phyloP scores from a whole-genome alignment of 92 coral and sea anemone species.

The Phymanthus crucifer region DNA sequence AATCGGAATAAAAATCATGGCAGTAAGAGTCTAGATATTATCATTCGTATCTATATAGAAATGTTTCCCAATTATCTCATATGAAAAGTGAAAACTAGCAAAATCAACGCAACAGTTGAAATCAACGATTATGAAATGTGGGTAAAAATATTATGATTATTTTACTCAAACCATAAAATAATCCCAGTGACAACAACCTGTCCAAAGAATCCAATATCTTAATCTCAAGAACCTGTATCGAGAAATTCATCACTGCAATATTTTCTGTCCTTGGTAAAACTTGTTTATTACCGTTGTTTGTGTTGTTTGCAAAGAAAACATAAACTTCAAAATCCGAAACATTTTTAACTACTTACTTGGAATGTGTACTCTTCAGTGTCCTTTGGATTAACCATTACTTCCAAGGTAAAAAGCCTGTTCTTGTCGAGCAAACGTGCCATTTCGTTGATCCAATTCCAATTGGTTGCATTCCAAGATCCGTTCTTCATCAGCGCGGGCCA shows the following conservation, averaged over 20 bases:
- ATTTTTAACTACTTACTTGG: slow-evolving; percentile 25
- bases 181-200: too few relatives aligned
- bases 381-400: slow-evolving; percentile 28
- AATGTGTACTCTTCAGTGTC: slow-evolving; percentile 22
- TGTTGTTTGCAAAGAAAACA: not conserved
- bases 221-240: not conserved
- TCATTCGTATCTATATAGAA: too few relatives aligned
- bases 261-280: not conserved
- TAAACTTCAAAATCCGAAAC: not conserved
- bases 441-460: slow-evolving; percentile 41
- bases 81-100: too few relatives aligned
- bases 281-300: not conserved
- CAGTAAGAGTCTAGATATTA: too few relatives aligned
- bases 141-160: too few relatives aligned
- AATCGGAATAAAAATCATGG: too few relatives aligned
- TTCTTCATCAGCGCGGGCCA: slow-evolving; percentile 41
- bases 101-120: too few relatives aligned
- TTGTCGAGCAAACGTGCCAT: not conserved
- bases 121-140: too few relatives aligned
- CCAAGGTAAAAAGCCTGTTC: not conserved
- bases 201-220: too few relatives aligned
- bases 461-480: slow-evolving; percentile 12
- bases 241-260: not conserved
- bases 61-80: too few relatives aligned
- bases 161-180: too few relatives aligned